Base-by-base conservation (phyloP, 2,888 invertebrate genomes). In the Lasioglossum morio region DNA sequence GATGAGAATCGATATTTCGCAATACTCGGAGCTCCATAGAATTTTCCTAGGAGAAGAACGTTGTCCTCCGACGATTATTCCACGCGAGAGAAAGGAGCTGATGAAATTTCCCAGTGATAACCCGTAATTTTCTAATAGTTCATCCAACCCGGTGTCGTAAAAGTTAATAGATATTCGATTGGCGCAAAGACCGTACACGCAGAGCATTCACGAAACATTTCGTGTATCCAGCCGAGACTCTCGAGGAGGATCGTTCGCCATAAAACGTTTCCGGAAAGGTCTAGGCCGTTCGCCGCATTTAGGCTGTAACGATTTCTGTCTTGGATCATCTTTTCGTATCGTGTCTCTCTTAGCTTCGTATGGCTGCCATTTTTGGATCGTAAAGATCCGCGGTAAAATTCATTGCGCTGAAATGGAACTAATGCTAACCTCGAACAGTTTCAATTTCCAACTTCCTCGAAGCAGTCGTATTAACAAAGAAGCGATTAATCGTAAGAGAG, bases 181-280 rank as follows among this genome's bases (percentile, higher is more conserved):
- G 16, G 27, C 60, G 30, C 23, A 37, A 37, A 53, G n/a, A 48
- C 57, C n/a, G n/a, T 27, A 23, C 75, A 14, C 4, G 46, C 16
- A 16, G 27, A 27, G 4, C 27, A 27, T 60, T 14, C 30, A 16
- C 27, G 43, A 23, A 63, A 63, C 66, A 19, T 66, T 48, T 40
- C 27, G 69, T 57, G 81, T 84, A 79, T 81, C 73, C 81, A 79
- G 79, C 79, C 84, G 57, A 74, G 80, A 77, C 73, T 84, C 72
- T 60, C 81, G 46, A 72, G 74, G 7, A 30, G 34, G 34, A 23
- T 10, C 23, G 8, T 77, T 85, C 76, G 66, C 57, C 77, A 70
- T 76, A 77, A 82, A 81, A 83, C 77, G 87, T 87, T 89, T 84
- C 89, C 79, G 72, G 84, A 89, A 89, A 89, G 89, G 89, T 88